phyloP scores from a whole-genome alignment of 2,888 invertebrate species.

The Philopedon plagiatum region DNA sequence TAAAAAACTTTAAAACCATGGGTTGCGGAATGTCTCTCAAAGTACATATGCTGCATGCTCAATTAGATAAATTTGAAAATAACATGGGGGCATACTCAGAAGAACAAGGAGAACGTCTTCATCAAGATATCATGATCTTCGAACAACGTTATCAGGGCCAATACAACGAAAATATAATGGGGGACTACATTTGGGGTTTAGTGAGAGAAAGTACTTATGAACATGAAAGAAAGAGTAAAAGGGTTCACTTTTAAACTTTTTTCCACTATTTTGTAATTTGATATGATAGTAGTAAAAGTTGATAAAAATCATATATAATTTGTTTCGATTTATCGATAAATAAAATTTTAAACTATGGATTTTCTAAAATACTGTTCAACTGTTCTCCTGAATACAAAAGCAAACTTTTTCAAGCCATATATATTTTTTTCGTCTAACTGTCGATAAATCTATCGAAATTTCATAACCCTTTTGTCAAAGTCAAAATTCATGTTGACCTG shows the following conservation, averaged over 20 bases:
- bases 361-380: no score
- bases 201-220: slow-evolving; percentile 10
- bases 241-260: slow-evolving; percentile 30
- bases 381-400: neutral
- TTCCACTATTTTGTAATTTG: slow-evolving; percentile 33
- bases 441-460: neutral
- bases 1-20: slow-evolving; percentile 50
- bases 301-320: neutral
- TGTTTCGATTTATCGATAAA: neutral
- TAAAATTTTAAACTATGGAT: neutral
- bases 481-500: no score
- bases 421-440: no score
- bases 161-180: no score
- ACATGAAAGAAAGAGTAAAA: slow-evolving; percentile 19
- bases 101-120: no score
- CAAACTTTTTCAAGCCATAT: neutral
- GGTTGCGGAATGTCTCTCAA: slow-evolving; percentile 56
- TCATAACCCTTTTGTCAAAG: no score
- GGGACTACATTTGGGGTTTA: no score
- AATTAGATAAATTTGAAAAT: no score
- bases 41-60: slow-evolving; percentile 58
- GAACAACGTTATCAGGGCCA: no score
- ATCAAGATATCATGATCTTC: no score
- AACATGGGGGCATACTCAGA: slow-evolving; percentile 55
- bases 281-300: neutral